phyloP scores from a whole-genome alignment of 92 coral and sea anemone species.

The Actinernus sp. region DNA sequence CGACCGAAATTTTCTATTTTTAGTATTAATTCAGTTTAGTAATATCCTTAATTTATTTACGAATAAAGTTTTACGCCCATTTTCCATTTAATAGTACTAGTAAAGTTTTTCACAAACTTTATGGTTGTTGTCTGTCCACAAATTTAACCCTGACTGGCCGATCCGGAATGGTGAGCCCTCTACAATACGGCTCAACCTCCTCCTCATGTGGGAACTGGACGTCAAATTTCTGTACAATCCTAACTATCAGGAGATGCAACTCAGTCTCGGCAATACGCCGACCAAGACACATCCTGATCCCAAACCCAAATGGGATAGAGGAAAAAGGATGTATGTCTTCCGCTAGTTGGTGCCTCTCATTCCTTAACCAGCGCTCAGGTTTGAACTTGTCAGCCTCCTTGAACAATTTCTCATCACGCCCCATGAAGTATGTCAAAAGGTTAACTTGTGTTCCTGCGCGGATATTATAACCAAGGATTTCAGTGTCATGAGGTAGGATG shows the following conservation, averaged over 20 bases:
- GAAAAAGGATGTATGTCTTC: constrained; percentile 25
- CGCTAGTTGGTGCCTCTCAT: background rate
- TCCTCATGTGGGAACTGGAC: constrained; percentile 6
- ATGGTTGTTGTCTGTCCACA: constrained; percentile 10
- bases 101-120: too few relatives aligned
- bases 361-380: constrained; percentile 82
- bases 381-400: constrained; percentile 45
- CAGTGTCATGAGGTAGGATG: constrained; percentile 43
- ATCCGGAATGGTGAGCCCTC: constrained; percentile 3
- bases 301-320: constrained; percentile 67
- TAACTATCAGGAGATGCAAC: constrained; percentile 1
- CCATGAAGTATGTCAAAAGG: constrained; percentile 49
- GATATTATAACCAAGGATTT: constrained; percentile 51
- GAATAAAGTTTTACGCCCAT: too few relatives aligned
- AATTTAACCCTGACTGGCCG: constrained; percentile 2
- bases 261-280: constrained; percentile 30
- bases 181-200: background rate
- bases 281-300: constrained; percentile 65
- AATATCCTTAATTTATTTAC: too few relatives aligned
- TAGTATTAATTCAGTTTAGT: too few relatives aligned
- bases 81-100: too few relatives aligned
- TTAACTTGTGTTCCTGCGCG: constrained; percentile 69
- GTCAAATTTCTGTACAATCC: background rate
- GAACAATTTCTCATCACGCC: constrained; percentile 58
- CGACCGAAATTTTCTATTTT: too few relatives aligned